Base-by-base conservation (phyloP, 2,113 vertebrate species). In the Aleadryas rufinucha region DNA sequence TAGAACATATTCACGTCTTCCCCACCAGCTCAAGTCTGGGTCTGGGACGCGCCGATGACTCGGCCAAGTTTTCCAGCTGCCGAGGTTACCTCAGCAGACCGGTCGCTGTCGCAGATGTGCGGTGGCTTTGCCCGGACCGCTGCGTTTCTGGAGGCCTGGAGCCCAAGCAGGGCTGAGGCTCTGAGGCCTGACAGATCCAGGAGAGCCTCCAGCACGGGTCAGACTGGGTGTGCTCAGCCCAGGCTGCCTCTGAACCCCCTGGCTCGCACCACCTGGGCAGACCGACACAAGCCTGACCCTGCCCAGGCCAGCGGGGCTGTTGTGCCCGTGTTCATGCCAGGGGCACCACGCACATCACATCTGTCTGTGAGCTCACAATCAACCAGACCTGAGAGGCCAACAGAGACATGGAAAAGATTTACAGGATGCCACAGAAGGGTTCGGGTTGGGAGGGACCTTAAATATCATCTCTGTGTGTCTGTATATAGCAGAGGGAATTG, bases 281-380 rank as follows among this genome's bases (percentile, higher is more conserved):
- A 44, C 2, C 57, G n/a, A 27, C 31, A 16, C 27, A 16, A 33
- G 27, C 23, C 45, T 72, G 57, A 47, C 7, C 5, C 66, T 42
- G 61, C 45, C 61, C 54, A 45, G 47, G 14, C 45, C 14, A 5
- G 28, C 0, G 0, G 53, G 15, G 28, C 12, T 23, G 11, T 2
- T 42, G 23, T 6, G 59, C 16, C 0, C 4, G 1, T 13, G 35
- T 9, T 21, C 10, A 9, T 35, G 66, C 74, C 24, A 11, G 33
- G 30, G 39, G 15, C 19, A 7, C 7, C 7, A 1, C 1, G 6
- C 27, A 16, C 3, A 0, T 0, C 27, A 16, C 3, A 1, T 21
- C 57, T 2, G 5, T 4, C n/a, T 0, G 0, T 22, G 57, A 60
- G 35, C 30, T 14, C 1, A 0, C 37, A 12, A 18, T 6, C 47